These are phyloP conservation scores for Stegophylla sp. DNA, from an alignment of 2,888 invertebrate genomes.

Conservation along the genomic window DNA sequence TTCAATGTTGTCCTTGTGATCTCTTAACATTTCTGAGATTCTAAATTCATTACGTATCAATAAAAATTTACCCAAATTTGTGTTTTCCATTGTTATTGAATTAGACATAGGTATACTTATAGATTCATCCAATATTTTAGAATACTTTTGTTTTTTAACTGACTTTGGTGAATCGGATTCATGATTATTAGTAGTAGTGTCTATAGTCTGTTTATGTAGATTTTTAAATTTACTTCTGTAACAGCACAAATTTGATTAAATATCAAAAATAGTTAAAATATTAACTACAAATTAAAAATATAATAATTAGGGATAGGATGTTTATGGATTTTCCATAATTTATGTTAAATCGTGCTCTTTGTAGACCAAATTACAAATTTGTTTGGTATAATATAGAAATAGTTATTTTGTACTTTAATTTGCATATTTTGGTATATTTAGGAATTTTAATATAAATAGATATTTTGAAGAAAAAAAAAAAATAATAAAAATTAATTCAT, in stretches of 20 bases:
- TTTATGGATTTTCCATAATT: no score
- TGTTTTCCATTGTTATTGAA: slow-evolving; percentile 7
- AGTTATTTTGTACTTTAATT: no score
- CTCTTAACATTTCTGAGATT: slow-evolving; percentile 64
- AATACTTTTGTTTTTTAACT: slow-evolving; percentile 56
- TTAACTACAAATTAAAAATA: no score
- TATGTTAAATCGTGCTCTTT: no score
- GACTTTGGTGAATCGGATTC: slow-evolving; percentile 46
- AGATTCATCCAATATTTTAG: slow-evolving; percentile 51
- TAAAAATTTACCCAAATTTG: slow-evolving; percentile 50
- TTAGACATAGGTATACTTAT: slow-evolving; percentile 2
- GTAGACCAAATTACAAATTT: no score
- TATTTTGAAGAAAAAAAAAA: no score
- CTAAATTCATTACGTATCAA: slow-evolving; percentile 60
- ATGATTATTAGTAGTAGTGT: slow-evolving; percentile 20
- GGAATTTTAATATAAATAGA: no score
- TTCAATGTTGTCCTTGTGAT: slow-evolving; percentile 65
- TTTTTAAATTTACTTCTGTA: slow-evolving; percentile 55
- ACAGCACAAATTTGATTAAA: neutral
- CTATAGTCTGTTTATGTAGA: slow-evolving; percentile 44
- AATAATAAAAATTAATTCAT: no score
- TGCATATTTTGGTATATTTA: no score
- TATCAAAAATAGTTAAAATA: neutral
- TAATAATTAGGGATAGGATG: no score
- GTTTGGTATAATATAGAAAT: no score